Percentiles rank a stretch among this genome's conserved stretches.
phyloP scores from a whole-genome alignment of 2,113 vertebrate genomes.

The Cynocephalus volans region DNA sequence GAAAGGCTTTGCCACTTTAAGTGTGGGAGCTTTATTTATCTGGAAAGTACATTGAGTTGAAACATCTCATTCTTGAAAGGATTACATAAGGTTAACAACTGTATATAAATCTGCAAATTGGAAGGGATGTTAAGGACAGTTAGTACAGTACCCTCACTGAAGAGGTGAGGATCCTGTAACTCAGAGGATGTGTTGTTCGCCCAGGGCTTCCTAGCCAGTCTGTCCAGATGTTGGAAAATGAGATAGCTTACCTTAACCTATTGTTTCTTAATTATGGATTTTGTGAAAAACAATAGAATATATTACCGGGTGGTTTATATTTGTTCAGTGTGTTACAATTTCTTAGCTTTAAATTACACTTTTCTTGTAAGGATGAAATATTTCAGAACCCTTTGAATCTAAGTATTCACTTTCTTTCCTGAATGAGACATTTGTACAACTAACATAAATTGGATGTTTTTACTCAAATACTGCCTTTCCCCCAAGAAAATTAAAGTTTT shows the following conservation, averaged over 20 bases:
- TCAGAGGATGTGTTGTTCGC: neutral
- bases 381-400: slow-evolving; percentile 69
- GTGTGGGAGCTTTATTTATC: neutral
- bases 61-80: slow-evolving; percentile 44
- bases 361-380: slow-evolving; percentile 53
- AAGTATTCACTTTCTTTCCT: slow-evolving; percentile 55
- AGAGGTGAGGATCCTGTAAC: neutral
- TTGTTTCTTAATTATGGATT: slow-evolving; percentile 34
- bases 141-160: neutral
- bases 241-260: neutral
- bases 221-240: neutral
- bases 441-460: slow-evolving; percentile 69
- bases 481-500: slow-evolving; percentile 17
- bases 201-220: neutral
- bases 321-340: neutral
- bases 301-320: slow-evolving; percentile 35
- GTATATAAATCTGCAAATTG: neutral
- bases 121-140: neutral
- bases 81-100: neutral
- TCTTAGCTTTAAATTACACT: slow-evolving; percentile 61
- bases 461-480: slow-evolving; percentile 40
- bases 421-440: slow-evolving; percentile 71
- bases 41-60: neutral
- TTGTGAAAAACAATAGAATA: slow-evolving; percentile 37
- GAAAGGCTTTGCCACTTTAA: slow-evolving; percentile 18